Percentiles rank a stretch among this genome's conserved stretches.
phyloP scores from a whole-genome alignment of 1,140 invertebrate species.

The Apis laboriosa region DNA sequence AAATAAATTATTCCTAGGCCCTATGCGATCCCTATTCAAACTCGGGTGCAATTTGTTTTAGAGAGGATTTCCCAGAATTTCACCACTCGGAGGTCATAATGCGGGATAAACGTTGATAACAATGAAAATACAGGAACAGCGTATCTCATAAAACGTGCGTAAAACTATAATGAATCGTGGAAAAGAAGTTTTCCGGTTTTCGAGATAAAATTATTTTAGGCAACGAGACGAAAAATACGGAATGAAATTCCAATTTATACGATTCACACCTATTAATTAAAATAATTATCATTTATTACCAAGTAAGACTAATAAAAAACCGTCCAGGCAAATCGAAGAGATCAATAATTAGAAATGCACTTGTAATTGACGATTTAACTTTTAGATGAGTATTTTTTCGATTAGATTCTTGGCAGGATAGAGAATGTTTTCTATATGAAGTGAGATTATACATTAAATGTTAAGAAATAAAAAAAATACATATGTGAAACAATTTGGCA shows the following conservation, averaged over 20 bases:
- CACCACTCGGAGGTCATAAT: background rate
- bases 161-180: background rate
- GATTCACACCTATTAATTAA: background rate
- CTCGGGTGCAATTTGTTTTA: constrained; percentile 9
- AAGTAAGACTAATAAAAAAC: no score
- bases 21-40: background rate
- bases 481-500: no score
- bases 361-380: no score
- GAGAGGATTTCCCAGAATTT: constrained; percentile 24
- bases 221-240: background rate
- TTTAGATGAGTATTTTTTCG: no score
- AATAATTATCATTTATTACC: no score
- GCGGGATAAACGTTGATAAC: constrained; percentile 17
- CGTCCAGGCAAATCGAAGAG: no score
- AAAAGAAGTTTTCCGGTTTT: background rate
- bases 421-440: no score
- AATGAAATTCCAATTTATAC: background rate
- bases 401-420: no score
- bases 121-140: constrained; percentile 6
- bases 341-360: no score
- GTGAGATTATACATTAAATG: no score
- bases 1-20: constrained; percentile 15
- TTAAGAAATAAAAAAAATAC: no score
- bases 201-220: no score
- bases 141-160: background rate